Evolutionary conservation across 2,113 vertebrate species (phyloP), one percentile per base, ranked within the genome.

Genomic region (Callocephalon fimbriatum): DNA sequence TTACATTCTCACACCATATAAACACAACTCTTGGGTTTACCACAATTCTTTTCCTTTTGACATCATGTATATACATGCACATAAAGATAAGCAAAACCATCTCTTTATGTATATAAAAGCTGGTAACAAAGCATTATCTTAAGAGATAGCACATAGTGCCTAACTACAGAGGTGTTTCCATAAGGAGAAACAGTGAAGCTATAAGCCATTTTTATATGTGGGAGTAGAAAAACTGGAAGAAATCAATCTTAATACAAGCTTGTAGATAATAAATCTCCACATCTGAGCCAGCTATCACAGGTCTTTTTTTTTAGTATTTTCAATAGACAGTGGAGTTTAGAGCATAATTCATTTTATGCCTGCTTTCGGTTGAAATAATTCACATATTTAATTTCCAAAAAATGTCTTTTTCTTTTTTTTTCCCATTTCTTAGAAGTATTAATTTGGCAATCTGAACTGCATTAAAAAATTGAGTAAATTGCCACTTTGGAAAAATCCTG

Each of bases 1-100:
- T 51, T 8, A 56, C 5, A 32, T 40, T 68, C 44, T 59, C 23
- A 75, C 15, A 42, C 8, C 15, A 13, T 45, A 31, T 23, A 54
- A 5, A 59, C 1, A 15, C 1, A 20, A 29, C 8, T 62, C 11
- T 83, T 56, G 17, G 8, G 11, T 88, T 85, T 53, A 26, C 4
- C 15, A 38, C 11, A 81, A 3, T 82, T 51, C 0, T 65, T 93
- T 82, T 72, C 27, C 25, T 87, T 78, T 62, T 15, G 22, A 66
- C 20, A 74, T 3, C 2, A 1, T 13, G 38, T 20, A n/a, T 40
- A 58, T n/a, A 35, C 1, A 11, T 26, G 13, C 3, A 19, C 21
- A 4, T 29, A 59, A 48, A 70, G 31, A 35, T 25, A 26, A 32
- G 29, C 4, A 45, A 5, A 26, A 26, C 19, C 2, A 10, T 45